phyloP scores from a whole-genome alignment of 92 coral and sea anemone genomes.

The Zoanthus gigantus region DNA sequence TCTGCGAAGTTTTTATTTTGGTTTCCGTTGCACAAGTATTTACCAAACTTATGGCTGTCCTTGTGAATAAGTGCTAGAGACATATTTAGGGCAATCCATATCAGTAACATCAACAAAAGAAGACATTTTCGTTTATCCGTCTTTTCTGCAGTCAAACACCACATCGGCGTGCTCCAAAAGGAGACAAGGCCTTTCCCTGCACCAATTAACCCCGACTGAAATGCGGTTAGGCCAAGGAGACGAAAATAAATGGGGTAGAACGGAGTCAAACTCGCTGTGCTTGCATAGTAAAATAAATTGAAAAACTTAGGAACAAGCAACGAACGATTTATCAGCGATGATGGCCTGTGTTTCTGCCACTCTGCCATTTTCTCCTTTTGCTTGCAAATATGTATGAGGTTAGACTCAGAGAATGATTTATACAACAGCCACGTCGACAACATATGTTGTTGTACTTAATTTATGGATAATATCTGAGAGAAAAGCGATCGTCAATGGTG shows the following conservation, averaged over 20 bases:
- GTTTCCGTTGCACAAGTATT: slow-evolving; percentile 56
- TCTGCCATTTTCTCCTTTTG: slow-evolving; percentile 4
- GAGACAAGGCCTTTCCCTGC: slow-evolving; percentile 72
- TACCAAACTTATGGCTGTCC: slow-evolving; percentile 55
- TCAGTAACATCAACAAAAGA: slow-evolving; percentile 67
- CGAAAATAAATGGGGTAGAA: slow-evolving; percentile 98
- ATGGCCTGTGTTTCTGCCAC: slow-evolving; percentile 32
- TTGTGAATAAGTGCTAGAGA: slow-evolving; percentile 76
- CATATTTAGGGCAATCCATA: slow-evolving; percentile 70
- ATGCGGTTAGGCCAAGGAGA: slow-evolving; percentile 89
- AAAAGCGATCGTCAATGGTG: not conserved
- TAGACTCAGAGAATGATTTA: slow-evolving; percentile 12
- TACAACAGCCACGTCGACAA: slow-evolving; percentile 45
- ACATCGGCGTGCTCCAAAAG: slow-evolving; percentile 86
- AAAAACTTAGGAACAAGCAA: slow-evolving; percentile 82
- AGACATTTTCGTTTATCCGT: slow-evolving; percentile 77
- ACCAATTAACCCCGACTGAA: slow-evolving; percentile 90
- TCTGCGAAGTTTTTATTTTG: slow-evolving; percentile 10
- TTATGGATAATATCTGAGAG: slow-evolving; percentile 42
- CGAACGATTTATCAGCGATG: slow-evolving; percentile 74
- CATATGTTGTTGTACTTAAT: slow-evolving; percentile 1
- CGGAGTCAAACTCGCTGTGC: slow-evolving; percentile 78
- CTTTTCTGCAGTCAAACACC: slow-evolving; percentile 76
- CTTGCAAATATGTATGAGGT: not conserved
- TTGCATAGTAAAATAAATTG: slow-evolving; percentile 78